Conservation (phyloP, 1,140 invertebrate genomes). For the Brachionus rotundiformis region DNA sequence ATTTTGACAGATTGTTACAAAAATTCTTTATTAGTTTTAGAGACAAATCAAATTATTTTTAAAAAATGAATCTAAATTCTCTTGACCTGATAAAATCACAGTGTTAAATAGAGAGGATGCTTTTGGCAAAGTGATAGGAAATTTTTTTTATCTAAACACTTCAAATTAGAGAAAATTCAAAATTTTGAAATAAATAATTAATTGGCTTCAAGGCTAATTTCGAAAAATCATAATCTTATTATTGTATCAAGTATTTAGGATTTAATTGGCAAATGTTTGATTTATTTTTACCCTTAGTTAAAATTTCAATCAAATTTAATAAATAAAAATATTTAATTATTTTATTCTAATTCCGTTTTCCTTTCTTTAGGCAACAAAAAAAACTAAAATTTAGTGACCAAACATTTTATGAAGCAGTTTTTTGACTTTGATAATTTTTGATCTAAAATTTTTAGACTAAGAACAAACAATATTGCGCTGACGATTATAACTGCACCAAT, state of each 20-base stretch:
- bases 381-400: neutral
- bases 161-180: neutral
- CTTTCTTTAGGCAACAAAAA: no score
- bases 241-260: neutral
- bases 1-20: neutral
- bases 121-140: neutral
- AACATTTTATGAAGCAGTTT: neutral
- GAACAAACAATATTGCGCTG: neutral
- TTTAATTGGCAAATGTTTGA: neutral
- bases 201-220: neutral
- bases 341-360: no score
- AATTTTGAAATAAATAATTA: neutral
- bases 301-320: no score
- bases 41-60: neutral
- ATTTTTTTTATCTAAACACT: neutral
- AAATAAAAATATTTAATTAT: no score
- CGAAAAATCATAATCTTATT: neutral
- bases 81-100: neutral
- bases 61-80: neutral
- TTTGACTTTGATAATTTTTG: neutral
- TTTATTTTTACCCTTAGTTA: neutral
- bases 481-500: slow-evolving; percentile 19
- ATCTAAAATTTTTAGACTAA: slow-evolving; percentile 20
- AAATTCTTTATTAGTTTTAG: neutral
- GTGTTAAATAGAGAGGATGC: neutral